Conservation (phyloP, 1,140 invertebrate genomes). For the Nixonia krombeini region DNA sequence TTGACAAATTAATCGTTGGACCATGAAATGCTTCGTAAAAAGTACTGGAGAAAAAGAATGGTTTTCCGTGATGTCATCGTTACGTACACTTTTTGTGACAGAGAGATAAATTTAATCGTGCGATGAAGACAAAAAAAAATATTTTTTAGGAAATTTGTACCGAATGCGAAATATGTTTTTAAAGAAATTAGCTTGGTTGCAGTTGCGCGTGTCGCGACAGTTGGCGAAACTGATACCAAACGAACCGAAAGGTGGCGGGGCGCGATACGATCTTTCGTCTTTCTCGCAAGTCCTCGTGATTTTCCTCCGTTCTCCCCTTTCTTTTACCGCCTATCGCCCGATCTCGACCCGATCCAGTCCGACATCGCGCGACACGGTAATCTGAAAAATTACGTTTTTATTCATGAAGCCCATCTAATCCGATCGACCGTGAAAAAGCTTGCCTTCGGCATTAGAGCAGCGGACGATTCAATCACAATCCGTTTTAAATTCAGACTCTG, state of each 20-base stretch:
- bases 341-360: conserved; percentile 34
- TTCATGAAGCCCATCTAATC: conserved; percentile 55
- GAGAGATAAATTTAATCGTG: too few species aligned
- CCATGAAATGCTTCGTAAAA: conserved; percentile 30
- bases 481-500: conserved; percentile 51
- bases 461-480: conserved; percentile 53
- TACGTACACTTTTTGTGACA: too few species aligned
- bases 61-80: too few species aligned
- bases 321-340: conserved; percentile 32
- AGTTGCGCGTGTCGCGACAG: too few species aligned
- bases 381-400: conserved; percentile 59
- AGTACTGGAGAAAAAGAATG: background rate
- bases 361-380: conserved; percentile 48
- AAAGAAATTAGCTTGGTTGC: too few species aligned
- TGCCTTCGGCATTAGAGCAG: conserved; percentile 35
- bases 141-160: too few species aligned
- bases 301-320: conserved; percentile 27
- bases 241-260: background rate
- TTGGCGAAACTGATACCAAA: too few species aligned
- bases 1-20: conserved; percentile 38
- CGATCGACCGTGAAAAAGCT: conserved; percentile 43
- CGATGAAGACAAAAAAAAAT: too few species aligned
- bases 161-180: too few species aligned
- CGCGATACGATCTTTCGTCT: conserved; percentile 40
- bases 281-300: conserved; percentile 35